Base-by-base conservation (phyloP, 2,888 invertebrate species). In the Spisula subtruncata region DNA sequence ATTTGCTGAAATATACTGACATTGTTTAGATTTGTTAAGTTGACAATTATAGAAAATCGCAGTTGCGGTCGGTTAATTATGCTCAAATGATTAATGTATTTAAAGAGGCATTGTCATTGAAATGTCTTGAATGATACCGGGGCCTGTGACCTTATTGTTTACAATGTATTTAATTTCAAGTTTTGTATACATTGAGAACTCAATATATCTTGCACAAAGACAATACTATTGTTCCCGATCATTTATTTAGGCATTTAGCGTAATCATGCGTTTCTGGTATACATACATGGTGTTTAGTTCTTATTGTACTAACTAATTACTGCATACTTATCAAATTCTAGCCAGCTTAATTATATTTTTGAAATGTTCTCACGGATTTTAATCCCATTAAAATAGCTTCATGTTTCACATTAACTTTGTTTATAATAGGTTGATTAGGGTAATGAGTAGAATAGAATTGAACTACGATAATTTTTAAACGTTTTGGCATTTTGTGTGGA, bases 81-180 rank as follows among this genome's bases (percentile, higher is more conserved):
- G 10, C 1, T 75, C 14, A 75, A 41, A 35, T 32, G 25, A 10
- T 35, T 35, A 35, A 51, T 8, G 51, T 29, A 46, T 51, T 29
- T 32, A 29, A 48, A 84, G 25, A 20, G 51, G 20, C 20, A 51
- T 75, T 84, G 84, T 84, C 71, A 84, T 48, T 51, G 1, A 51
- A 75, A 41, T 51, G 29, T 71, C 32, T 51, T 75, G 4, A 84
- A 71, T 29, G 6, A 32, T 71, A 46, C 66, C 29, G 20, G 51
- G 84, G 14, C 32, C 75, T 18, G 29, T 51, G 75, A 84, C 66
- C 51, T n/a, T 25, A 32, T 71, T 84, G 84, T 84, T 20, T 84
- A 32, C 51, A 46, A 48, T 20, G 18, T 25, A 75, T 71, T n/a
- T n/a, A 12, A 46, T 48, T 84, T 29, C 84, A 84, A 66, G 25